Percentiles rank a stretch among this genome's conserved stretches.
phyloP scores from a whole-genome alignment of 2,797 vertebrate species.

The Acrossocheilus fasciatus region DNA sequence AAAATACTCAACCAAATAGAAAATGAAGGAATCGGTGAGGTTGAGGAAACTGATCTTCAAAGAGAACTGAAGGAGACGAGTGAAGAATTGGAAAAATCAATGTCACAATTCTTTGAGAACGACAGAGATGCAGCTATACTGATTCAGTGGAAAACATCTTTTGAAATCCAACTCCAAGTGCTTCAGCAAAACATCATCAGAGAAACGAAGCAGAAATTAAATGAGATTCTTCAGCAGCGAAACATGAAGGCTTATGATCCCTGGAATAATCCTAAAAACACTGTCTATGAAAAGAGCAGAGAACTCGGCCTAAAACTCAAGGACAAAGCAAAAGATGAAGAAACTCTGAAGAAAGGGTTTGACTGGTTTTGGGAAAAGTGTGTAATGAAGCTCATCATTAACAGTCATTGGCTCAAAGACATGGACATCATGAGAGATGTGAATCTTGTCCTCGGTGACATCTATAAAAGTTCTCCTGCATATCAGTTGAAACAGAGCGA shows the following conservation, averaged over 20 bases:
- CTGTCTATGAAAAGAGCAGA: constrained; percentile 62
- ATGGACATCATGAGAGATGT: background rate
- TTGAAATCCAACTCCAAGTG: no score
- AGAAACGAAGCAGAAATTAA: constrained; percentile 51
- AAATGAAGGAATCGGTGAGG: constrained; percentile 54
- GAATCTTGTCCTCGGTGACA: no score
- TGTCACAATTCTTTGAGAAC: constrained; percentile 71
- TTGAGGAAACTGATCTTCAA: constrained; percentile 5
- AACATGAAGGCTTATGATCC: constrained; percentile 57
- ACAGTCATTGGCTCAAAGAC: background rate
- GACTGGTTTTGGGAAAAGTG: constrained; percentile 35
- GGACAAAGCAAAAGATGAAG: constrained; percentile 51
- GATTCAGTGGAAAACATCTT: no score
- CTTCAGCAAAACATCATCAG: no score
- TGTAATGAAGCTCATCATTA: background rate
- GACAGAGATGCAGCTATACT: constrained; percentile 24
- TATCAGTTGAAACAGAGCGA: no score
- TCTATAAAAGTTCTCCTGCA: no score
- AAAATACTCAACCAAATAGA: constrained; percentile 64
- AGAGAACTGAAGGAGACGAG: constrained; percentile 43
- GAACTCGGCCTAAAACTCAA: constrained; percentile 61
- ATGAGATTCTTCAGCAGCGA: constrained; percentile 39
- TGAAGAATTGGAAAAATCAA: constrained; percentile 53
- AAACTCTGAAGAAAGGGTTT: constrained; percentile 45
- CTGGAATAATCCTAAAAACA: constrained; percentile 48